Evolutionary conservation across 1,140 invertebrate genomes (phyloP).

Genomic region (Drosophila equinoxialis): DNA sequence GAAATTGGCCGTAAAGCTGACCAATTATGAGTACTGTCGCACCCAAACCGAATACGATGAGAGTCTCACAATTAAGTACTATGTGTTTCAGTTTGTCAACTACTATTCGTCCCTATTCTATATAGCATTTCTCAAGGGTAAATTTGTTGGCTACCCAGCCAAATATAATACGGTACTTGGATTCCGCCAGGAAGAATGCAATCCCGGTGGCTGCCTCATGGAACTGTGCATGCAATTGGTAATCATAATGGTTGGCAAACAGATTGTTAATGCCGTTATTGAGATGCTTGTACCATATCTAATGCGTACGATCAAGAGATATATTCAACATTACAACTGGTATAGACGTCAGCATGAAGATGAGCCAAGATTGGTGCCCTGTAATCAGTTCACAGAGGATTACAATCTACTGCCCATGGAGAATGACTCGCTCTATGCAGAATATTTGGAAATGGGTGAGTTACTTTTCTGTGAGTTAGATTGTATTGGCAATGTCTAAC

Average conservation of each 20-base stretch:
- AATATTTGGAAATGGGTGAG: constrained; percentile 94
- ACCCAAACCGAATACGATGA: constrained; percentile 94
- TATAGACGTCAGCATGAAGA: constrained; percentile 52
- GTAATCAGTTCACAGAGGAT: constrained; percentile 91
- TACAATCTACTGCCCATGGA: constrained; percentile 89
- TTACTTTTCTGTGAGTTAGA: neutral
- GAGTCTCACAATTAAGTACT: constrained; percentile 92
- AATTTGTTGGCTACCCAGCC: constrained; percentile 90
- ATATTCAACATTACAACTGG: constrained; percentile 59
- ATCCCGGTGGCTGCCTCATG: constrained; percentile 91
- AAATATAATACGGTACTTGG: constrained; percentile 89
- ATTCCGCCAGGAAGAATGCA: constrained; percentile 86
- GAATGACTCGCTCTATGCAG: constrained; percentile 88
- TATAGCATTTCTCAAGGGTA: constrained; percentile 93
- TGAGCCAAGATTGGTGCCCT: constrained; percentile 65
- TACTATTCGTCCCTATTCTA: constrained; percentile 94
- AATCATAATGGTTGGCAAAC: constrained; percentile 94
- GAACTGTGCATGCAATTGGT: constrained; percentile 92
- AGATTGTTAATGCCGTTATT: constrained; percentile 91
- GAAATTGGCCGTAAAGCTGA: constrained; percentile 84
- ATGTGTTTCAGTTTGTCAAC: constrained; percentile 94
- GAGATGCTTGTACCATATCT: constrained; percentile 89
- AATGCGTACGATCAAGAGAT: constrained; percentile 71
- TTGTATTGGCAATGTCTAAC: neutral
- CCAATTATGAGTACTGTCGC: constrained; percentile 92